These are phyloP conservation scores for Macrophya annulata DNA, from an alignment of 2,888 invertebrate species.

Conservation along the genomic window DNA sequence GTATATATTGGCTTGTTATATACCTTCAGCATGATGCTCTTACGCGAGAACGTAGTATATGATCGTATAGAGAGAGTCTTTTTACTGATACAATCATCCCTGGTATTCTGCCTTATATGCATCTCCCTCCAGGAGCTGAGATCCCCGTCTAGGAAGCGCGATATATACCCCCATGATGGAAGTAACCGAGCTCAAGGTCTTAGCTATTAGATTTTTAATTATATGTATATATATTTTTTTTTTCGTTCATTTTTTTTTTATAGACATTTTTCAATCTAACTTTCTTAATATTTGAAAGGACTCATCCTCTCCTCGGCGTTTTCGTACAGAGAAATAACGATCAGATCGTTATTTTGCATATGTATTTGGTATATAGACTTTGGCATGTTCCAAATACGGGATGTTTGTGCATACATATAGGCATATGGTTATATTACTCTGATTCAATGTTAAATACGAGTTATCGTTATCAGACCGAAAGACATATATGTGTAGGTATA, in stretches of 20 bases:
- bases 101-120: conserved; percentile 77
- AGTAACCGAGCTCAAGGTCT: conserved; percentile 34
- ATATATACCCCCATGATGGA: conserved; percentile 17
- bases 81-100: conserved; percentile 79
- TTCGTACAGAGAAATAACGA: neutral
- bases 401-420: neutral
- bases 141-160: conserved; percentile 42
- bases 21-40: conserved; percentile 74
- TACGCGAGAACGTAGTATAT: conserved; percentile 61
- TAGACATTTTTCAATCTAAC: neutral
- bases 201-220: neutral
- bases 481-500: neutral
- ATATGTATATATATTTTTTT: neutral
- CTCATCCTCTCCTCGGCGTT: neutral
- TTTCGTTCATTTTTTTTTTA: neutral
- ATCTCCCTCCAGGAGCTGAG: conserved; percentile 74
- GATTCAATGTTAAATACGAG: neutral
- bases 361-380: neutral
- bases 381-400: neutral
- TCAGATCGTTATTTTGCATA: neutral
- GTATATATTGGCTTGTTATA: neutral
- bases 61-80: conserved; percentile 71
- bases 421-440: neutral
- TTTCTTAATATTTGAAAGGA: conserved; percentile 28
- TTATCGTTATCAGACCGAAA: neutral